Conservation (phyloP, 2,888 invertebrate genomes). For the Octodonta nipae region DNA sequence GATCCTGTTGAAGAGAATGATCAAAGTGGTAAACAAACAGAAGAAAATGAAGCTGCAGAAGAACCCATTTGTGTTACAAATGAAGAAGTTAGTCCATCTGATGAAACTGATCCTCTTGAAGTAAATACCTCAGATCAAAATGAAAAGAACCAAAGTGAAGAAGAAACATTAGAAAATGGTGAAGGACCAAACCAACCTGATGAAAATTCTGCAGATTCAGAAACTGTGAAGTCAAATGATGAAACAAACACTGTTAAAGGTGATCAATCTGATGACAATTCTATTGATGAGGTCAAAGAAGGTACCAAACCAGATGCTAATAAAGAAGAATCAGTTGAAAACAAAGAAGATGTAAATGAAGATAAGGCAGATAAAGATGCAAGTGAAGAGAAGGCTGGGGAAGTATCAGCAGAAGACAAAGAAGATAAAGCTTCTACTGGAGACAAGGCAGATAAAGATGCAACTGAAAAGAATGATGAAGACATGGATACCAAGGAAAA, state of each 20-base stretch:
- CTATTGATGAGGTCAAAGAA: slow-evolving; percentile 3
- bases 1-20: slow-evolving; percentile 3
- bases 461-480: neutral
- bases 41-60: slow-evolving; percentile 2
- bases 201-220: too few species aligned
- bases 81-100: slow-evolving; percentile 3
- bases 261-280: neutral
- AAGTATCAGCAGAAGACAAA: neutral
- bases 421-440: neutral
- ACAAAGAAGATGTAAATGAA: slow-evolving; percentile 1
- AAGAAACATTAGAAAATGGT: slow-evolving; percentile 3
- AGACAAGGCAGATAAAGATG: neutral
- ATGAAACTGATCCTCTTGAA: slow-evolving; percentile 5
- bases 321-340: neutral
- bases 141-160: neutral
- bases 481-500: neutral
- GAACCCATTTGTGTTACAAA: slow-evolving; percentile 4
- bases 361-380: slow-evolving; percentile 1
- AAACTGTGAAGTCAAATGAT: slow-evolving; percentile 4
- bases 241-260: slow-evolving; percentile 1
- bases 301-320: neutral
- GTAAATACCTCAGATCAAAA: too few species aligned
- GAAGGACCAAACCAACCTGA: slow-evolving; percentile 1
- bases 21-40: slow-evolving; percentile 3
- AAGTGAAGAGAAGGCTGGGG: neutral